Evolutionary conservation across 2,888 invertebrate species (phyloP).

Genomic region (Standfussiana lucernea): DNA sequence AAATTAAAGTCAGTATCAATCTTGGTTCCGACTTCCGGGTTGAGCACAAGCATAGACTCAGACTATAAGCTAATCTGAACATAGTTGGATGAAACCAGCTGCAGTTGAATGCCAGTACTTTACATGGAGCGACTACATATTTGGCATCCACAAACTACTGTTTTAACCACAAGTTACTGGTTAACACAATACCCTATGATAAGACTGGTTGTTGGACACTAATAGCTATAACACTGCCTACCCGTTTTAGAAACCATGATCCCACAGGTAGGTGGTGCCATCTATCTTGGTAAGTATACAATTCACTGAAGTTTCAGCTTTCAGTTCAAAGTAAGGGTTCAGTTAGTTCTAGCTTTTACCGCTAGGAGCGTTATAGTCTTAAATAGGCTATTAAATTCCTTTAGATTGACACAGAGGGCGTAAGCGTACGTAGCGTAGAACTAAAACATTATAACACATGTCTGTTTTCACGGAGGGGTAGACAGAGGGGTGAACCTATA

Average conservation of each 20-base stretch:
- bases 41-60: too few species aligned
- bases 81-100: too few species aligned
- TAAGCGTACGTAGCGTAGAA: not conserved
- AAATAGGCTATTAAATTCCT: not conserved
- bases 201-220: not conserved
- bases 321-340: not conserved
- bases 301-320: not conserved
- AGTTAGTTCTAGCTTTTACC: not conserved
- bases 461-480: not conserved
- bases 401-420: constrained; percentile 16
- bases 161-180: not conserved
- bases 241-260: constrained; percentile 3
- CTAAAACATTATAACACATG: not conserved
- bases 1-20: too few species aligned
- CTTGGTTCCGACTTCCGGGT: too few species aligned
- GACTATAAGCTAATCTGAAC: too few species aligned
- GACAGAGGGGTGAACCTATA: not conserved
- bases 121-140: not conserved
- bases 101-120: too few species aligned
- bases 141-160: not conserved
- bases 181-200: not conserved
- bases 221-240: not conserved
- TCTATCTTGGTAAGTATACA: constrained; percentile 18
- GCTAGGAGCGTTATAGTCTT: not conserved
- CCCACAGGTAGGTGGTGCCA: constrained; percentile 23